Percentiles rank a stretch among this genome's conserved stretches.
phyloP scores from a whole-genome alignment of 2,113 vertebrate species.

The Chionodraco myersi region DNA sequence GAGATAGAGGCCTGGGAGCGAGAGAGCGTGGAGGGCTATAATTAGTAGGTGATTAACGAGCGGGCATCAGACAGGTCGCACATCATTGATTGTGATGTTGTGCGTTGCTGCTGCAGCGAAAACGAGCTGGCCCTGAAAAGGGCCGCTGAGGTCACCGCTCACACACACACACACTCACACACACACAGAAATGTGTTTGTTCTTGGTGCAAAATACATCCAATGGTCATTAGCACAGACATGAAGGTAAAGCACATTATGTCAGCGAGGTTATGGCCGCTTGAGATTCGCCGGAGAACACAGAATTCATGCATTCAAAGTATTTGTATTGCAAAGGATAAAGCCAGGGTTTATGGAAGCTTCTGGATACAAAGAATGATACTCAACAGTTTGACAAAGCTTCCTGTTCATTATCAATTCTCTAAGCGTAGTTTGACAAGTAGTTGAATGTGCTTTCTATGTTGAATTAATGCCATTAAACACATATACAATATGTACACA shows the following conservation, averaged over 20 bases:
- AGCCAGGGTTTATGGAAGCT: neutral
- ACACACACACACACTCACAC: slow-evolving; percentile 6
- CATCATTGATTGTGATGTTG: slow-evolving; percentile 80
- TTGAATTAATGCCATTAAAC: neutral
- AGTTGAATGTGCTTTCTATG: neutral
- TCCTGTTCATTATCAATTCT: neutral
- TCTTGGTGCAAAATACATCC: slow-evolving; percentile 31
- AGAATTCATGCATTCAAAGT: neutral
- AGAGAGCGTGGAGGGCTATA: slow-evolving; percentile 66
- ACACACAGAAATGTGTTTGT: slow-evolving; percentile 28
- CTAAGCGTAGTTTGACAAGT: neutral
- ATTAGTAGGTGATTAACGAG: slow-evolving; percentile 85
- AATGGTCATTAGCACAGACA: slow-evolving; percentile 45
- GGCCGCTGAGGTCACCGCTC: slow-evolving; percentile 49
- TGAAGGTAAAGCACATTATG: slow-evolving; percentile 32
- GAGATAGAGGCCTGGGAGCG: slow-evolving; percentile 10
- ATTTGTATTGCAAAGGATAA: neutral
- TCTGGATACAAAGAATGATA: too few relatives aligned
- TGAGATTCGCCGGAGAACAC: neutral
- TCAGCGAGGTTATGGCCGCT: neutral
- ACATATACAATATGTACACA: neutral
- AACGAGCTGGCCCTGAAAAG: slow-evolving; percentile 60
- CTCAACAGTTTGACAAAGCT: neutral
- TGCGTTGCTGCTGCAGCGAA: slow-evolving; percentile 61
- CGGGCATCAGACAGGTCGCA: slow-evolving; percentile 72